A percentile compares a stretch with the other conserved stretches of the same genome.
phyloP scores from a whole-genome alignment of 2,888 invertebrate species.

The Myopa testacea region DNA sequence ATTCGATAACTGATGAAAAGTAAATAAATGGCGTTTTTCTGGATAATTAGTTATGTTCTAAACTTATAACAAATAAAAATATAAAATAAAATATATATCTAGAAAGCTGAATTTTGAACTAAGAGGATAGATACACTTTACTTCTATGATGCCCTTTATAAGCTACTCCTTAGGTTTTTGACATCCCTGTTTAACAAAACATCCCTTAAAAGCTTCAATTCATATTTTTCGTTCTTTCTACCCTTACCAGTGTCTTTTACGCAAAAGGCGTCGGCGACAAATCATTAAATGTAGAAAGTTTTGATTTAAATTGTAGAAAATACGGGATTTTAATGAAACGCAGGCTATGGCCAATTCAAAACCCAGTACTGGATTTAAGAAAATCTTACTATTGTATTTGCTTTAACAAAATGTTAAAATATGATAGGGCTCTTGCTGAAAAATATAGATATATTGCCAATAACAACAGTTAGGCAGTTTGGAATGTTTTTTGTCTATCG shows the following conservation, averaged over 20 bases:
- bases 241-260: slow-evolving; percentile 46
- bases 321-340: not conserved
- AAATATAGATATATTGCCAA: not conserved
- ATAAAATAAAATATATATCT: not conserved
- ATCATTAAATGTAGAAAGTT: slow-evolving; percentile 34
- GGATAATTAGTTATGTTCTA: slow-evolving; percentile 27
- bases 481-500: slow-evolving; percentile 40
- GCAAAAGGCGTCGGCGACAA: slow-evolving; percentile 59
- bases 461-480: not conserved
- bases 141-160: slow-evolving; percentile 22
- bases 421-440: slow-evolving; percentile 36
- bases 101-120: too few relatives aligned
- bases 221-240: slow-evolving; percentile 31
- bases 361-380: too few relatives aligned
- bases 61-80: slow-evolving; percentile 39
- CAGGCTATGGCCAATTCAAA: not conserved
- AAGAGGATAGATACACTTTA: too few relatives aligned
- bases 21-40: slow-evolving; percentile 35
- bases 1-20: slow-evolving; percentile 71
- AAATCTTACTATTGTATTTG: not conserved
- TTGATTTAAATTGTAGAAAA: slow-evolving; percentile 26
- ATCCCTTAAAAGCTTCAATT: slow-evolving; percentile 54
- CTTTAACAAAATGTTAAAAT: slow-evolving; percentile 38
- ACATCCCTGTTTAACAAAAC: slow-evolving; percentile 58
- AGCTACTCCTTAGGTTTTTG: slow-evolving; percentile 22